Evolutionary conservation across 23 tunicate genomes (phyloP), one percentile per base, ranked within the genome.

Genomic region (Clavelina lepadiformis): DNA sequence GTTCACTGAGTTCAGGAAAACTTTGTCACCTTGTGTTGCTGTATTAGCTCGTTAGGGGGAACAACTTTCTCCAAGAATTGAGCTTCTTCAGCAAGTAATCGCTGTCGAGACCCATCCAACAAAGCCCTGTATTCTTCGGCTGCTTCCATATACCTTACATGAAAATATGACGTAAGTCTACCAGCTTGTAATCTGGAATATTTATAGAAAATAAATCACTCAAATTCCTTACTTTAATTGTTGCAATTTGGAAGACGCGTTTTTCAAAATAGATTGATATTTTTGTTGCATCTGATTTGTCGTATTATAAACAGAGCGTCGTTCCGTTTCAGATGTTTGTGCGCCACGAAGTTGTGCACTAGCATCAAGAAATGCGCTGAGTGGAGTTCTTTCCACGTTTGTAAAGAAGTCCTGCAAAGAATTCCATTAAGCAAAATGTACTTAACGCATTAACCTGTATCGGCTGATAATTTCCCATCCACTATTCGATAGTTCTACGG

Each of bases 251-350:
- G 38, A 19, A 26, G 91, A 51, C 34, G 91, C 79, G 26, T 80
- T 51, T 22, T 74, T 71, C 53, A 73, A 34, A 5, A 80, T 46
- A 18, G 81, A 32, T 19, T 71, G 52, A 38, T 73, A 74, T 33
- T 82, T 62, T 28, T 82, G 80, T 51, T 82, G 68, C 68, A 82
- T 64, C 37, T 82, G 66, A 57, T 74, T 82, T 35, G 91, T 73
- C 68, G 74, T 71, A 21, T 82, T 75, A 58, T 65, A 37, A 11
- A 82, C 75, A 8, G 79, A 76, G 8, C 71, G 29, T 34, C 81
- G 71, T 51, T 73, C 74, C 15, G 55, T 22, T 28, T 82, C 75
- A 13, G 91, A 69, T 8, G 51, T 67, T 30, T 73, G 80, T 5
- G 61, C 61, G n/a, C 65, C 54, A 29, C 70, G 71, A 24, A 73